Percentiles rank a stretch among this genome's conserved stretches.
Evolutionary conservation across 2,797 vertebrate genomes (phyloP).

Genomic region (Acrossocheilus fasciatus): DNA sequence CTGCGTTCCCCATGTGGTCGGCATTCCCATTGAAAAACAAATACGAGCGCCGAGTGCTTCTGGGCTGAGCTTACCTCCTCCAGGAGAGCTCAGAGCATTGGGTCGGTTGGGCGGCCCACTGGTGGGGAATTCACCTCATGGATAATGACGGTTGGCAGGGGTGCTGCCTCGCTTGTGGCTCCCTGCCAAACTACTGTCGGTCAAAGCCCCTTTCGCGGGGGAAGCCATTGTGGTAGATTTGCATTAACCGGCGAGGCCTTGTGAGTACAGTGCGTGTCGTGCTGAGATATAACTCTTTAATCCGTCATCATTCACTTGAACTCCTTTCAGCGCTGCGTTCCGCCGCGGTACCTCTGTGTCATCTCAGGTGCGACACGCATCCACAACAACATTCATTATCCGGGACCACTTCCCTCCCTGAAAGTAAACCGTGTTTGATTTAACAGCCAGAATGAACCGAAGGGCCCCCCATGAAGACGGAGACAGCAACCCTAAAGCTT

Average conservation of each 20-base stretch:
- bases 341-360: constrained; percentile 42
- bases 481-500: constrained; percentile 60
- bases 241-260: constrained; percentile 80
- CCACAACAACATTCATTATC: constrained; percentile 54
- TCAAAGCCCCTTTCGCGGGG: constrained; percentile 75
- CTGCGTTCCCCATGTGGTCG: constrained; percentile 61
- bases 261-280: constrained; percentile 73
- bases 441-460: constrained; percentile 54
- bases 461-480: constrained; percentile 57
- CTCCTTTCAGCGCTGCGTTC: constrained; percentile 45
- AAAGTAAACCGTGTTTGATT: constrained; percentile 52
- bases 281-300: constrained; percentile 79
- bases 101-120: constrained; percentile 70
- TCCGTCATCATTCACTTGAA: constrained; percentile 76
- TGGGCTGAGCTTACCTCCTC: constrained; percentile 59
- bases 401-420: constrained; percentile 33
- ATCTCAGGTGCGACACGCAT: constrained; percentile 57
- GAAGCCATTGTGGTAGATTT: constrained; percentile 74
- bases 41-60: constrained; percentile 65
- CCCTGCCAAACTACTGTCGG: constrained; percentile 74
- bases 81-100: constrained; percentile 67
- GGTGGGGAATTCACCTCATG: constrained; percentile 77
- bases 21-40: constrained; percentile 63
- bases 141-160: constrained; percentile 81
- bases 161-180: constrained; percentile 74